Conservation (phyloP, 2,113 vertebrate species). For the Phyllopteryx taeniolatus region DNA sequence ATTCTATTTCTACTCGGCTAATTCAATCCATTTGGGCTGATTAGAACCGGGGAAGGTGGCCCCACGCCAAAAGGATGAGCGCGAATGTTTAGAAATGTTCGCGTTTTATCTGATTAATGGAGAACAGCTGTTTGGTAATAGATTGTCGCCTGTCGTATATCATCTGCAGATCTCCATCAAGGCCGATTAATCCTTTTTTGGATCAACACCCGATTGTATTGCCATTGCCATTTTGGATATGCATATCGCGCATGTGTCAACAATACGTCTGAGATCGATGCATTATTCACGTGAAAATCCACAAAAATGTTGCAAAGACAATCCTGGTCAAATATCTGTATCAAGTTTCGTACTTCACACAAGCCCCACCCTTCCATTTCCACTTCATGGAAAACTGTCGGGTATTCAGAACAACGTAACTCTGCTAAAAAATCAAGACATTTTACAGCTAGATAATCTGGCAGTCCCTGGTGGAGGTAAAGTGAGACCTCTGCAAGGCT, state of each 20-base stretch:
- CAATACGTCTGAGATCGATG: neutral
- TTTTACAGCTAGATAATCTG: neutral
- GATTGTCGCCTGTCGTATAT: neutral
- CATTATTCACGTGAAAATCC: neutral
- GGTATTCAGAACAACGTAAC: neutral
- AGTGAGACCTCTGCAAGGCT: neutral
- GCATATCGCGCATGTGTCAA: neutral
- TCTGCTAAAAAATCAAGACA: neutral
- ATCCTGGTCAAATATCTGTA: neutral
- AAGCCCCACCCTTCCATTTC: neutral
- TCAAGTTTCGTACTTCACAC: neutral
- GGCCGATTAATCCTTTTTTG: neutral
- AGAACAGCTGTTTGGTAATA: conserved; percentile 4
- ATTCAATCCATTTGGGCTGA: conserved; percentile 39
- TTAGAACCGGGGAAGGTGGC: conserved; percentile 39
- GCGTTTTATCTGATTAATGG: conserved; percentile 8
- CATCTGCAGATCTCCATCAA: neutral
- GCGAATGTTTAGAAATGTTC: conserved; percentile 5
- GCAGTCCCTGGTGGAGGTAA: neutral
- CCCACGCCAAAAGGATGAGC: conserved; percentile 22
- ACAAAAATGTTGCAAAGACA: neutral
- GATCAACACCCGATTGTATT: neutral
- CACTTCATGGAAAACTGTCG: neutral
- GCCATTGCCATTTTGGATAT: neutral
- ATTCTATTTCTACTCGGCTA: conserved; percentile 35